Percentiles rank a stretch among this genome's conserved stretches.
phyloP scores from a whole-genome alignment of 2,888 invertebrate genomes.

The Amblyjoppa fuscipennis region DNA sequence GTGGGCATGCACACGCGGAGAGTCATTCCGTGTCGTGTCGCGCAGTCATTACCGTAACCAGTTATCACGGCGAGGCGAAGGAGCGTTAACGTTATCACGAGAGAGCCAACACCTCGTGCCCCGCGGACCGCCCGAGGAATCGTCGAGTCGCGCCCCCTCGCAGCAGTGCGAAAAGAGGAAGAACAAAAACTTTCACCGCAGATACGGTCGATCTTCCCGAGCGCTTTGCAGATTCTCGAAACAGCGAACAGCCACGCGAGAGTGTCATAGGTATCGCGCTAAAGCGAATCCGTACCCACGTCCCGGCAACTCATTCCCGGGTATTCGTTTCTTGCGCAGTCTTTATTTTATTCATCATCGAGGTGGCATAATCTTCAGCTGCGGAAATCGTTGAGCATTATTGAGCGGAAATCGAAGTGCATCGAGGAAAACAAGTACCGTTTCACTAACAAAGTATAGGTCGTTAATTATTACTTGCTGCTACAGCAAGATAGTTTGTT shows the following conservation, averaged over 20 bases:
- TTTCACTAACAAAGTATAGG: no score
- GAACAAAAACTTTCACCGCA: constrained; percentile 1
- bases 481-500: no score
- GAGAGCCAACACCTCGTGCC: constrained; percentile 67
- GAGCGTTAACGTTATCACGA: constrained; percentile 71
- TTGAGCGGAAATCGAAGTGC: neutral
- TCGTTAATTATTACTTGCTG: no score
- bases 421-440: neutral
- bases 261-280: constrained; percentile 28
- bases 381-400: neutral
- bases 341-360: constrained; percentile 31
- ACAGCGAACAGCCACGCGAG: constrained; percentile 61
- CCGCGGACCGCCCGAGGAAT: constrained; percentile 39
- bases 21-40: constrained; percentile 73
- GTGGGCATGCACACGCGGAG: constrained; percentile 54
- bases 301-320: constrained; percentile 15
- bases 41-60: constrained; percentile 72
- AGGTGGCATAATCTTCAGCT: constrained; percentile 26
- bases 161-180: constrained; percentile 31
- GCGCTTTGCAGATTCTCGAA: constrained; percentile 47
- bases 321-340: neutral
- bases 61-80: constrained; percentile 68
- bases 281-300: constrained; percentile 45
- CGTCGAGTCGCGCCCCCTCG: constrained; percentile 40
- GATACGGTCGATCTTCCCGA: constrained; percentile 60